phyloP scores from a whole-genome alignment of 1,140 invertebrate species.

The Drosophila ananassae region DNA sequence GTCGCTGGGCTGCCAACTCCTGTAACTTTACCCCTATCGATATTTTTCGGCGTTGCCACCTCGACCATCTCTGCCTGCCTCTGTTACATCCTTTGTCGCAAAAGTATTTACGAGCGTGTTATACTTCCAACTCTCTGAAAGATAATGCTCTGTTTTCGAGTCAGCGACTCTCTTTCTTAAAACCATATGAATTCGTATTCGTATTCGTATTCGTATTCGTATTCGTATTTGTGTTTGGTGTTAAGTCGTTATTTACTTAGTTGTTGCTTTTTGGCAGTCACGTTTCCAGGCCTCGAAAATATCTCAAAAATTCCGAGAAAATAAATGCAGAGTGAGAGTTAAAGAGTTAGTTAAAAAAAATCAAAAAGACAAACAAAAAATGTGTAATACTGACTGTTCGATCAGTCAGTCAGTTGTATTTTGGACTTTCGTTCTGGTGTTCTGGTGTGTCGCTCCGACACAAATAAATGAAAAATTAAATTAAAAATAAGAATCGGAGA shows the following conservation, averaged over 20 bases:
- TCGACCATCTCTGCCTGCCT: no score
- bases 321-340: slow-evolving; percentile 40
- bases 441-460: slow-evolving; percentile 22
- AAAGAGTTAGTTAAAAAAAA: slow-evolving; percentile 17
- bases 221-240: slow-evolving; percentile 56
- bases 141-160: neutral
- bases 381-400: slow-evolving; percentile 9
- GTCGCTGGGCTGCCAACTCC: no score
- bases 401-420: slow-evolving; percentile 51
- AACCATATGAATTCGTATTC: slow-evolving; percentile 40
- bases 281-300: slow-evolving; percentile 49
- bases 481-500: slow-evolving; percentile 5
- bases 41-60: no score
- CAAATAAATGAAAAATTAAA: neutral
- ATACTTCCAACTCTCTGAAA: neutral
- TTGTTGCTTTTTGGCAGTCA: slow-evolving; percentile 45
- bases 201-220: slow-evolving; percentile 55
- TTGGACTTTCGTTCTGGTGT: slow-evolving; percentile 17
- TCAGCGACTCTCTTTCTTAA: slow-evolving; percentile 21
- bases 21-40: no score
- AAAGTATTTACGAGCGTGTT: no score
- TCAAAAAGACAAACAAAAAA: no score
- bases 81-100: neutral
- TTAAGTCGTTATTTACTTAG: slow-evolving; percentile 50
- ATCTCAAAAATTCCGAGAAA: slow-evolving; percentile 5